These are phyloP conservation scores for Creontiades dilutus DNA, from an alignment of 2,888 invertebrate species.

Conservation along the genomic window DNA sequence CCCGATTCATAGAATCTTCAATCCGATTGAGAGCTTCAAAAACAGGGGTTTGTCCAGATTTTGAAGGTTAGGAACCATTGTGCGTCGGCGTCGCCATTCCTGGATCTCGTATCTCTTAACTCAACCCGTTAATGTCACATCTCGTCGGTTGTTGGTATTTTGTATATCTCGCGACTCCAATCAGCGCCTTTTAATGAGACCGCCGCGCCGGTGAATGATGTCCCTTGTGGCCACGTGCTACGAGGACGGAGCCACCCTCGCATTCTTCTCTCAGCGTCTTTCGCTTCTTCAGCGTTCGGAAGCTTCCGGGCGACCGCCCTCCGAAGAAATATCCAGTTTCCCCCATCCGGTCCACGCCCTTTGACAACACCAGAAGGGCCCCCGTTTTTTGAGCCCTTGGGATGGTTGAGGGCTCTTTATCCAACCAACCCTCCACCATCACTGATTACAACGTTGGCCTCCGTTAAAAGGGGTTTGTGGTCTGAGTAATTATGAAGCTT, in stretches of 20 bases:
- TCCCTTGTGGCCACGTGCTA: constrained; percentile 67
- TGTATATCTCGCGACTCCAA: constrained; percentile 27
- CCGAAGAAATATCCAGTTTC: constrained; percentile 59
- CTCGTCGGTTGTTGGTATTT: background rate
- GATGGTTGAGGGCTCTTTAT: constrained; percentile 40
- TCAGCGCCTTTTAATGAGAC: constrained; percentile 12
- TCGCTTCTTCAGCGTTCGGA: constrained; percentile 4
- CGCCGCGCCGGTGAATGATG: background rate
- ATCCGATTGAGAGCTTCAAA: too few relatives aligned
- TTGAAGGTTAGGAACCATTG: too few relatives aligned
- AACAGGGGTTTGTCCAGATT: too few relatives aligned
- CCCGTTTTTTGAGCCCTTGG: constrained; percentile 48
- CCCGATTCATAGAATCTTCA: too few relatives aligned
- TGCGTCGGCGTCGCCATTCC: too few relatives aligned
- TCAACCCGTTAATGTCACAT: background rate
- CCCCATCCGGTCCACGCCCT: constrained; percentile 67
- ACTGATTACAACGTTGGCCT: background rate
- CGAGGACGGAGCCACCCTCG: too few relatives aligned
- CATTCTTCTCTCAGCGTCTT: background rate
- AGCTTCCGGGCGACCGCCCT: constrained; percentile 55
- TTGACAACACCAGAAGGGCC: constrained; percentile 38
- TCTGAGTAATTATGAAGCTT: background rate
- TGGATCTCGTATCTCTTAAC: background rate
- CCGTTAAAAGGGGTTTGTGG: background rate
- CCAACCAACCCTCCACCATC: background rate